Base-by-base conservation (phyloP, 2,888 invertebrate genomes). In the Tipula unca region DNA sequence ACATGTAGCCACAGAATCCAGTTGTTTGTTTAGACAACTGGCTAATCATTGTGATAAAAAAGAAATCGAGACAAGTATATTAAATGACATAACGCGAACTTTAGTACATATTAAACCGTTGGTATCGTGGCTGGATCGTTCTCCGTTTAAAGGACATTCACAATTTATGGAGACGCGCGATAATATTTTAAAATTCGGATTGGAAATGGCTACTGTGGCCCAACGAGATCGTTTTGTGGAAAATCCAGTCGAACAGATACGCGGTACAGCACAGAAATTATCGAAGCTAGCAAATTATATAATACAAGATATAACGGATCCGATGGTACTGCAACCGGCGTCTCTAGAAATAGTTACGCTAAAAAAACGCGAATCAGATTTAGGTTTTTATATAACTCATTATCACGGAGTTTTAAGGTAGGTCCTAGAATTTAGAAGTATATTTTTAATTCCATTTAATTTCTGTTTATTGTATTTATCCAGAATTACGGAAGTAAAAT, bases 191-290 rank as follows among this genome's bases (percentile, higher is more conserved):
- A 93, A 94, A 89, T 91, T 96, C 87, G 95, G 97, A 82, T 92
- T 98, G 88, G 96, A 97, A 90, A 95, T 98, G 92, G 97, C 98
- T 29, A 96, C 96, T 6, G 95, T 95, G 89, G 97, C 97, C n/a
- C 97, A 97, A 90, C 92, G 97, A 69, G 98, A 97, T 90, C 94
- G 96, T 87, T 97, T 98, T 91, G 96, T 96, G 0, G 96, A 97
- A 89, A 94, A 94, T 88, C 97, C 97, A 1, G 95, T 97, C 85
- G 93, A 95, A 86, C 95, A 95, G 86, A 90, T 91, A 10, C 92
- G 93, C 87, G 93, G 93, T 85, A 94, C 93, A 88, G 97, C 97
- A 89, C 94, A 93, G 87, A 93, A 94, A 88, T 91, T 98, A 87
- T 95, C 95, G 4, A 93, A 94, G 87, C 91, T 96, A 86, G 97